phyloP scores from a whole-genome alignment of 2,113 vertebrate species.

The Proterorhinus semilunaris region DNA sequence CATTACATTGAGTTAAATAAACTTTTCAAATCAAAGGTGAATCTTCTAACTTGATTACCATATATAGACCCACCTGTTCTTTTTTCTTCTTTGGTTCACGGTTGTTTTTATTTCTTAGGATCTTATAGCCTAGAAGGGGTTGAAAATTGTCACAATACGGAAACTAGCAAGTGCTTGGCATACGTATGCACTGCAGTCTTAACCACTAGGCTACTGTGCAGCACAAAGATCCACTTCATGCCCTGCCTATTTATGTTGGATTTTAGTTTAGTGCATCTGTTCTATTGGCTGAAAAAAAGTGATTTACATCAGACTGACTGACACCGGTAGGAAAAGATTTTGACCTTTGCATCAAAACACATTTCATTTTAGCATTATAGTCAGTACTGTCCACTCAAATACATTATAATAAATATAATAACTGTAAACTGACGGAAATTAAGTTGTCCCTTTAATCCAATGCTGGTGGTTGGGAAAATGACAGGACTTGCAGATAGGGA shows the following conservation, averaged over 20 bases:
- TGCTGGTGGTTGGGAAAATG: slow-evolving; percentile 32
- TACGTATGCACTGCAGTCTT: no score
- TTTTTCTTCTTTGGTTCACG: no score
- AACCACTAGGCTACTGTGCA: no score
- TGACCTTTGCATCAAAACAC: neutral
- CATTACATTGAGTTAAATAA: neutral
- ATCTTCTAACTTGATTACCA: neutral
- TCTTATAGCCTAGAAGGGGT: no score
- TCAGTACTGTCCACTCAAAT: neutral
- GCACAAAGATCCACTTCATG: no score
- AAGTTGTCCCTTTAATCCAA: slow-evolving; percentile 46
- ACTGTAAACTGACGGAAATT: neutral
- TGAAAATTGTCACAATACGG: no score
- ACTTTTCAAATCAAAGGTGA: neutral
- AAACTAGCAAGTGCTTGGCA: no score
- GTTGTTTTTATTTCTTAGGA: no score
- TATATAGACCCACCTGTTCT: neutral
- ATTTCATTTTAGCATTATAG: neutral
- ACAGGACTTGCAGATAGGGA: slow-evolving; percentile 22
- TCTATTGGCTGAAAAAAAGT: neutral
- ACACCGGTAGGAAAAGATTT: neutral
- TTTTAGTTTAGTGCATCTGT: neutral
- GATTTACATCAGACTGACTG: neutral
- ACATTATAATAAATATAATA: neutral
- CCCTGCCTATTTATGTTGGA: no score